Conservation (phyloP, 2,888 invertebrate genomes). For the Osmoderma eremita region DNA sequence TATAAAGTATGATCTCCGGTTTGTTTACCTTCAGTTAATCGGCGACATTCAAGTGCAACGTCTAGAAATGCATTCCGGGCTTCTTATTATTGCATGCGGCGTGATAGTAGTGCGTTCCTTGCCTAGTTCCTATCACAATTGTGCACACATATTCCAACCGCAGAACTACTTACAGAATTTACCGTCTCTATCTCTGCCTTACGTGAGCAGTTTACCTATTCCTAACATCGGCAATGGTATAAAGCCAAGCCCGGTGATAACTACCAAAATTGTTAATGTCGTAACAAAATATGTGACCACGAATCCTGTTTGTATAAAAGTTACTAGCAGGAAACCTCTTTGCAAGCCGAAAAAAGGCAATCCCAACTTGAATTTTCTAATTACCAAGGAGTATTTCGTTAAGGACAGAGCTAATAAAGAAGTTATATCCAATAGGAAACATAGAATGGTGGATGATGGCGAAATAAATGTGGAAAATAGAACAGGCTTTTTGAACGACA, state of each 20-base stretch:
- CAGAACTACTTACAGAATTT: constrained; percentile 57
- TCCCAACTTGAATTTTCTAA: constrained; percentile 51
- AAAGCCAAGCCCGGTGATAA: constrained; percentile 56
- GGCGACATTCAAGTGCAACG: constrained; percentile 30
- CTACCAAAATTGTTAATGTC: constrained; percentile 59
- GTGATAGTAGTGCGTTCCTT: constrained; percentile 25
- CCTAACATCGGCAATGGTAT: constrained; percentile 51
- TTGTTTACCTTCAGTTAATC: constrained; percentile 48
- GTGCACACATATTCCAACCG: constrained; percentile 56
- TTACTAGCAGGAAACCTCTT: constrained; percentile 51
- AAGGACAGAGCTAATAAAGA: constrained; percentile 40
- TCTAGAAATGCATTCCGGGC: constrained; percentile 30
- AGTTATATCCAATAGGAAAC: constrained; percentile 13
- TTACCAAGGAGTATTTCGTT: constrained; percentile 59
- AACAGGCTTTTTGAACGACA: neutral
- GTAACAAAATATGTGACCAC: constrained; percentile 60
- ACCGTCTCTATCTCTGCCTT: constrained; percentile 58
- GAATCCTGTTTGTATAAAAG: constrained; percentile 61
- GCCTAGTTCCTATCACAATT: constrained; percentile 50
- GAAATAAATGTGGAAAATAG: neutral
- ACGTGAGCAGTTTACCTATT: constrained; percentile 55
- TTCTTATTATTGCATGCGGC: constrained; percentile 24
- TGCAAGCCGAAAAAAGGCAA: constrained; percentile 46
- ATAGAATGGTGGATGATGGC: constrained; percentile 24
- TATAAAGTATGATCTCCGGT: constrained; percentile 49